Conservation (phyloP, 2,888 invertebrate species). For the Mesoligia furuncula region DNA sequence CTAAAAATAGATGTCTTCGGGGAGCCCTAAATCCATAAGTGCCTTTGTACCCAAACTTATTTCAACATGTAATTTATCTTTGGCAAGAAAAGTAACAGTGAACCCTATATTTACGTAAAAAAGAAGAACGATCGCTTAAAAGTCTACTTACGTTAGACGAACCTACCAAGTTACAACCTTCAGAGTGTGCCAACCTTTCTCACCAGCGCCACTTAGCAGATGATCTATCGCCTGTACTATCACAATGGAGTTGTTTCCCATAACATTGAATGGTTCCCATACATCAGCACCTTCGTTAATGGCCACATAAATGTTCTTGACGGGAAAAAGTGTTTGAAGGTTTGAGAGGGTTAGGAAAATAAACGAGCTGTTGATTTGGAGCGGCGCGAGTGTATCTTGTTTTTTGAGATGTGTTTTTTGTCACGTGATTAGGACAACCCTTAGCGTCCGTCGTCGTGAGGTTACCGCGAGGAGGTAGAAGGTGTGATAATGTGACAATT, state of each 20-base stretch:
- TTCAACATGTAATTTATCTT: conserved; percentile 41
- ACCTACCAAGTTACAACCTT: conserved; percentile 6
- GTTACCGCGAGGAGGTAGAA: background rate
- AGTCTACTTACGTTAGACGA: background rate
- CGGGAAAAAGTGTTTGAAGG: conserved; percentile 42
- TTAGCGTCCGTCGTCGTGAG: background rate
- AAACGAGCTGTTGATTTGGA: conserved; percentile 34
- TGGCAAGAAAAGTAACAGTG: conserved; percentile 8
- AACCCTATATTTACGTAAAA: background rate
- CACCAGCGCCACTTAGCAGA: conserved; percentile 40
- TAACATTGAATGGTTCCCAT: conserved; percentile 44
- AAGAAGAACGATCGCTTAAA: conserved; percentile 38
- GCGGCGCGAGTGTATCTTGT: background rate
- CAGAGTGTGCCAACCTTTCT: conserved; percentile 11
- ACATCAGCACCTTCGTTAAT: conserved; percentile 54
- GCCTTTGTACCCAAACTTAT: conserved; percentile 18
- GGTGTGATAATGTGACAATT: background rate
- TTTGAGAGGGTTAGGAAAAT: conserved; percentile 32
- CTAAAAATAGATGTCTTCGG: conserved; percentile 1
- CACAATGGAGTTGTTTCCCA: conserved; percentile 49
- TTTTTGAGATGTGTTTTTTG: background rate
- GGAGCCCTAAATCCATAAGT: conserved; percentile 24
- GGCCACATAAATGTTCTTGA: conserved; percentile 52
- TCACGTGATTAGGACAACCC: background rate
- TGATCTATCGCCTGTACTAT: conserved; percentile 30